phyloP scores from a whole-genome alignment of 2,888 invertebrate species.

The Eilema griseolum region DNA sequence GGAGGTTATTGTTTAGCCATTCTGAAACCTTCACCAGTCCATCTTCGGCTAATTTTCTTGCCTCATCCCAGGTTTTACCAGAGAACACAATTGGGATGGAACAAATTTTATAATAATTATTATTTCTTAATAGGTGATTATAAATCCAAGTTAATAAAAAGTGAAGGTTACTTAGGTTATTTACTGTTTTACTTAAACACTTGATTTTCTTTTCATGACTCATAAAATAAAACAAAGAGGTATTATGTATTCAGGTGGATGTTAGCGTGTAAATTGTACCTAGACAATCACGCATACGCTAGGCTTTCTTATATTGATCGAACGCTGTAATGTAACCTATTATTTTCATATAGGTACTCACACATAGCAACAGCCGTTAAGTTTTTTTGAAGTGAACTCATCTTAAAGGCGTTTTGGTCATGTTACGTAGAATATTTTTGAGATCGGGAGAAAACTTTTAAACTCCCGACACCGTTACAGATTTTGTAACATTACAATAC shows the following conservation, averaged over 20 bases:
- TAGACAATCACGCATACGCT: constrained; percentile 5
- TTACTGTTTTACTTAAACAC: neutral
- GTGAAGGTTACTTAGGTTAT: neutral
- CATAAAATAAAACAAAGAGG: neutral
- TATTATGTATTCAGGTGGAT: constrained; percentile 2
- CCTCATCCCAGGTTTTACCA: no score
- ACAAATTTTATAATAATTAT: neutral
- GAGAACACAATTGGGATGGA: no score
- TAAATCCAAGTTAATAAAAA: neutral
- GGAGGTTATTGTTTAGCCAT: no score
- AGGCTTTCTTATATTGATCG: neutral
- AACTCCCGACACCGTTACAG: no score
- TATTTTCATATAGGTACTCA: neutral
- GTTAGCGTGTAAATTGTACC: neutral
- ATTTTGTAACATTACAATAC: no score
- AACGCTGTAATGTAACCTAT: neutral
- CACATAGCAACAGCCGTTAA: neutral
- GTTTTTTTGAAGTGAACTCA: no score
- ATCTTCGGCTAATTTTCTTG: no score
- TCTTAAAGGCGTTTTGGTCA: no score
- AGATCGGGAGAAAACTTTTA: neutral
- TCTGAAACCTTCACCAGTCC: no score
- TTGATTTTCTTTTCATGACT: neutral
- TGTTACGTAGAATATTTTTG: no score
- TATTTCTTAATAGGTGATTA: neutral